These are phyloP conservation scores for Hoplias malabaricus DNA, from an alignment of 2,113 vertebrate species.

Conservation along the genomic window DNA sequence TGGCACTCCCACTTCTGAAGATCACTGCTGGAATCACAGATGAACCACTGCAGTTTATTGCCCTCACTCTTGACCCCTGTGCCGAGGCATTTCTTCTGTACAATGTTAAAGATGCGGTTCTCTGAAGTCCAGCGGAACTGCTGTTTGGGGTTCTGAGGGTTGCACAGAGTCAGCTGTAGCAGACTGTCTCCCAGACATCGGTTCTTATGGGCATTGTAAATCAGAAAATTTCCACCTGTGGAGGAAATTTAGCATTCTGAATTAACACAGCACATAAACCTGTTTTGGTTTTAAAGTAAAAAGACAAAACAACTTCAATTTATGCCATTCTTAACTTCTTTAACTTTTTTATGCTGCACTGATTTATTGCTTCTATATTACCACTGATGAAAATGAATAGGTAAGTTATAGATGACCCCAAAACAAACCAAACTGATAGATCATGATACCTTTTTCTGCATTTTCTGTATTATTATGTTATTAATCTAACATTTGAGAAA, in stretches of 20 bases:
- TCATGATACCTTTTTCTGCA: too few relatives aligned
- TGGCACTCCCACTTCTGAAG: constrained; percentile 91
- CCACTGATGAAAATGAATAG: too few relatives aligned
- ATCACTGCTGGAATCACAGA: constrained; percentile 75
- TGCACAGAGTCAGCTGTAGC: constrained; percentile 62
- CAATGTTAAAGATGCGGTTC: constrained; percentile 74
- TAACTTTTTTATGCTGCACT: not conserved
- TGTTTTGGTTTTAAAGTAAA: not conserved
- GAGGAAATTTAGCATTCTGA: constrained; percentile 10
- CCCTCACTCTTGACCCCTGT: constrained; percentile 77
- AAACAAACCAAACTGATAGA: too few relatives aligned
- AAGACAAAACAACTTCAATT: not conserved
- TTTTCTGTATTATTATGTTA: too few relatives aligned
- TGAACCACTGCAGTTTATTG: constrained; percentile 75
- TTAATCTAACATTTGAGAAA: not conserved
- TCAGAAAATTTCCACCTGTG: constrained; percentile 73
- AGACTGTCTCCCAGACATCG: constrained; percentile 71
- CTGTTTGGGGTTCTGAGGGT: constrained; percentile 64
- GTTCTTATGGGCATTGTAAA: constrained; percentile 79
- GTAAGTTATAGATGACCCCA: too few relatives aligned
- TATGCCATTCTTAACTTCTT: not conserved
- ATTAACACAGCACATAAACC: not conserved
- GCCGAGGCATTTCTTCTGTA: constrained; percentile 80
- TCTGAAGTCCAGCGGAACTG: constrained; percentile 87
- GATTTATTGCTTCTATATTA: too few relatives aligned